Evolutionary conservation across 2,113 vertebrate genomes (phyloP).

Genomic region (Ptyas mucosa): DNA sequence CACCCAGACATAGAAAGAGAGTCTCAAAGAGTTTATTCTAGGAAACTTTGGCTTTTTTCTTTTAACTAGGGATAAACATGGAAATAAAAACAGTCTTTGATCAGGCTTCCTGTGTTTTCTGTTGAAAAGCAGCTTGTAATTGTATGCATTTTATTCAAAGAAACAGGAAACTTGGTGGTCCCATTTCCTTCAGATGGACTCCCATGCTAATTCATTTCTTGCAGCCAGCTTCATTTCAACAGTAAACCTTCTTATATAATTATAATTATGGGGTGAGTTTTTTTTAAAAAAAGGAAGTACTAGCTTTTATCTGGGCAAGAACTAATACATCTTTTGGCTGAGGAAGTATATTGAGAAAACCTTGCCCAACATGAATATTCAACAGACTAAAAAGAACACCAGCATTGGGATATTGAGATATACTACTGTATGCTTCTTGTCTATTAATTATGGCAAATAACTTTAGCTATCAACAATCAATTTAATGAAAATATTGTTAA

Average conservation of each 20-base stretch:
- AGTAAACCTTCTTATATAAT: background rate
- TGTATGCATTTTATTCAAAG: background rate
- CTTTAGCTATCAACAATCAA: background rate
- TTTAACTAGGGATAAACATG: conserved; percentile 66
- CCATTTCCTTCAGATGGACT: background rate
- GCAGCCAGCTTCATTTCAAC: conserved; percentile 23
- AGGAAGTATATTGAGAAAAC: background rate
- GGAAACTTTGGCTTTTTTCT: conserved; percentile 64
- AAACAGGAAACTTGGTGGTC: background rate
- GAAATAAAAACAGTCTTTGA: conserved; percentile 53
- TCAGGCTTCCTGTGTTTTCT: conserved; percentile 7
- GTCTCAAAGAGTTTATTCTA: conserved; percentile 69
- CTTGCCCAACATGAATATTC: background rate
- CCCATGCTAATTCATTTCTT: background rate
- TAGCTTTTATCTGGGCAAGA: background rate
- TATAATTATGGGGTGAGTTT: background rate
- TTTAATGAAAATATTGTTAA: conserved; percentile 14
- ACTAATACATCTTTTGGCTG: background rate
- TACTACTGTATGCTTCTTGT: background rate
- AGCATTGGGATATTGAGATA: background rate
- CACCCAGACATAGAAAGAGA: conserved; percentile 64
- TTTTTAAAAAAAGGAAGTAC: conserved; percentile 4
- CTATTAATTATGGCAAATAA: background rate
- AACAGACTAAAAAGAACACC: background rate
- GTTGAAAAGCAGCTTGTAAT: background rate